Base-by-base conservation (phyloP, 2,888 invertebrate genomes). In the Lithophane ornitopus region DNA sequence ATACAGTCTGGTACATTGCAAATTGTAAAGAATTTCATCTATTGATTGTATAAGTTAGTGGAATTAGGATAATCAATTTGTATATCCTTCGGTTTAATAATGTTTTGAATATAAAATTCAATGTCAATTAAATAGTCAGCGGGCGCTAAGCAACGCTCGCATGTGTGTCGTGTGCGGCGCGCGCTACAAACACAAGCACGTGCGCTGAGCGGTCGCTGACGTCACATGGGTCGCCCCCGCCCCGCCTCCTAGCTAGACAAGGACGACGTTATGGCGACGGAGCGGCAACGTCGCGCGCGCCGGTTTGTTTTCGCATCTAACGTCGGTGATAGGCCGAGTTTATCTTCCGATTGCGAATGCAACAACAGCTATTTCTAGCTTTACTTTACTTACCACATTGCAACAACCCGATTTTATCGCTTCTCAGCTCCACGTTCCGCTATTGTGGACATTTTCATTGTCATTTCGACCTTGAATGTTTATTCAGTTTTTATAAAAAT, bases 131-230 rank as follows among this genome's bases (percentile, higher is more conserved):
- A 89, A 90, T 91, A 86, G 89, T 90, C 87, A 90, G 90, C 90
- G 88, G 89, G 83, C 86, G 88, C 90, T 90, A 89, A 89, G 81
- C 82, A 81, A 85, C 85, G 89, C 91, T 91, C 93, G 92, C 93
- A 93, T 94, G 95, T 94, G 95, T 94, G 93, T 93, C 86, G 90
- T 92, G 86, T 85, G 88, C 91, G 92, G 92, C 90, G 90, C 92
- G 92, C 93, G 94, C 93, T 93, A 95, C 95, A 95, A 95, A 95
- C 95, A 96, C 95, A 94, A 94, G 95, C 96, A 96, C 96, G 96
- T 95, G 95, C 95, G 94, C 90, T 85, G 91, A 92, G 89, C 93
- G 91, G 88, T 87, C 89, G 90, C 89, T 96, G 95, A 95, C 95
- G 93, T 94, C 94, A 94, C 92, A 76, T 85, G 91, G 94, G 92